Evolutionary conservation across 2,888 invertebrate species (phyloP), one percentile per base, ranked within the genome.

Genomic region (Petrolisthes cinctipes): DNA sequence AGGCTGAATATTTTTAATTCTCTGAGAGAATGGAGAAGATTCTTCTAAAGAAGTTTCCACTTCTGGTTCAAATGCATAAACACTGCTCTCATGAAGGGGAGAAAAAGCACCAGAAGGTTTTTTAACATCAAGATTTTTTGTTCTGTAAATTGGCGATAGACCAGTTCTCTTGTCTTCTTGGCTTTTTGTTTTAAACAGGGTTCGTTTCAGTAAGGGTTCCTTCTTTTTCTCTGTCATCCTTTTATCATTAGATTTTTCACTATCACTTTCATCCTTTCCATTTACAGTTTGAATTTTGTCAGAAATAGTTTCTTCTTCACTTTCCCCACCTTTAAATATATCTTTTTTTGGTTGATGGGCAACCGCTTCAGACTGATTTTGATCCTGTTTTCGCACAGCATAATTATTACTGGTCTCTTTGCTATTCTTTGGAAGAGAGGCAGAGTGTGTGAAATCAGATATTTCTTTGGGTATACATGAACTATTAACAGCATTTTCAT

Each of bases 1-100:
- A n/a, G 85, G 79, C 51, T 90, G 90, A 68, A 90, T 90, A 68
- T 89, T 90, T 54, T 88, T 90, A 53, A 90, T 89, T 78, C 90
- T 83, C 51, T 90, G 89, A 5, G 89, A 89, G 71, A 90, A 90
- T 54, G 89, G 89, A 17, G 88, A 88, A 6, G 85, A 82, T 78
- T 89, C 89, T 80, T 89, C 89, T 17, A 86, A 66, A 61, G 83
- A 83, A 7, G 86, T 56, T 37, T 90, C 90, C 71, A 82, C 73
- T 23, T 90, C 90, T 23, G 89, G 90, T 75, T 89, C 89, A 85
- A 90, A 90, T 9, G 90, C 90, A 79, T 90, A 90, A 11, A 90
- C 90, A 79, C 90, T 90, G 68, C 90, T 90, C 57, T 90, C 90
- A 73, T 90, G 89, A 9, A 90, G 73, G 54, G 88, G 89, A 56